These are phyloP conservation scores for Apocheima hispidaria DNA, from an alignment of 2,888 invertebrate genomes.

Conservation along the genomic window DNA sequence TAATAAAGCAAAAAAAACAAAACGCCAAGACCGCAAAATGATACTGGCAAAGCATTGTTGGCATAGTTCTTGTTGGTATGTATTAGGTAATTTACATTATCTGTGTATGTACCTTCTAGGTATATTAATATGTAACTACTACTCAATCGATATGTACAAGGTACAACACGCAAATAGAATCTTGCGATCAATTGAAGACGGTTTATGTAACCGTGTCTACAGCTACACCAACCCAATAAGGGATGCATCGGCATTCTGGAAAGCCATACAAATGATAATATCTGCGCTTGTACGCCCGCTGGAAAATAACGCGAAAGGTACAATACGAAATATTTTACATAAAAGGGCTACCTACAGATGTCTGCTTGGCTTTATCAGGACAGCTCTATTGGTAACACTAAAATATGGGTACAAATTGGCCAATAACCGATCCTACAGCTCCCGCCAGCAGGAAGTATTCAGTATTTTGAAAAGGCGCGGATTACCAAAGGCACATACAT, in stretches of 20 bases:
- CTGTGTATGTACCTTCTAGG: background rate
- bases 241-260: constrained; percentile 33
- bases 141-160: constrained; percentile 27
- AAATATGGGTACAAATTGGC: background rate
- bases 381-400: background rate
- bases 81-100: no score
- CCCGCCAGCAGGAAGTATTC: no score
- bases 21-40: no score
- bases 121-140: background rate
- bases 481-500: no score
- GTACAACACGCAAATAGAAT: constrained; percentile 33
- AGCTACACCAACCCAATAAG: constrained; percentile 42
- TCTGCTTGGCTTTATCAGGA: constrained; percentile 4
- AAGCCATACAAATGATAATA: constrained; percentile 45
- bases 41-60: no score
- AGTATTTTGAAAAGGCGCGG: no score
- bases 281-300: constrained; percentile 15
- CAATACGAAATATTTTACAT: background rate
- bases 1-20: background rate
- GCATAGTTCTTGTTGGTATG: background rate
- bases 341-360: background rate
- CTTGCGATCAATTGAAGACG: constrained; percentile 41
- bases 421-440: no score
- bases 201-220: constrained; percentile 41
- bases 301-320: constrained; percentile 18